Conservation (phyloP, 1,140 invertebrate species). For the Helicoverpa zea region DNA sequence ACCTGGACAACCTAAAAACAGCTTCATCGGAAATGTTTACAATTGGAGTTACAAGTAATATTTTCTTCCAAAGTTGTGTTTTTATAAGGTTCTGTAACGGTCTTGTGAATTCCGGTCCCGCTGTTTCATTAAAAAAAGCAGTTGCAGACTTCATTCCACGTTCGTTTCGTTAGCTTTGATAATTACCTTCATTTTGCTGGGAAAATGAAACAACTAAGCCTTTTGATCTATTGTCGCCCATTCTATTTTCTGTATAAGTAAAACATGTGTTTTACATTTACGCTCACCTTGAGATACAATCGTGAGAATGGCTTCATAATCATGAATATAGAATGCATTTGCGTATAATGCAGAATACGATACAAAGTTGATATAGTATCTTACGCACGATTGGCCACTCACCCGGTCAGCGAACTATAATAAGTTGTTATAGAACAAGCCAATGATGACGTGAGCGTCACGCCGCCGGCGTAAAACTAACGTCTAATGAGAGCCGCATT, state of each 20-base stretch:
- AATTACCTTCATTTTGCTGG: conserved; percentile 58
- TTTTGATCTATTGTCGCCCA: conserved; percentile 21
- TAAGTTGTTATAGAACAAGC: conserved; percentile 32
- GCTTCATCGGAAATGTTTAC: background rate
- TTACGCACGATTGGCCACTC: conserved; percentile 28
- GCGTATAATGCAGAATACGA: conserved; percentile 16
- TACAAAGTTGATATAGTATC: conserved; percentile 22
- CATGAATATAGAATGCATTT: conserved; percentile 23
- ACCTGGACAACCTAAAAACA: background rate
- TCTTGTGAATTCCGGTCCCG: conserved; percentile 38
- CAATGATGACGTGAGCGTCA: conserved; percentile 42
- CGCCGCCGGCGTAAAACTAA: conserved; percentile 34
- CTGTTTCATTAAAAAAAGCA: conserved; percentile 45
- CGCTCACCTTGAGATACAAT: conserved; percentile 47
- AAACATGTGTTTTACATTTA: conserved; percentile 38
- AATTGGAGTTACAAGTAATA: background rate
- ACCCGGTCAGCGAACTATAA: conserved; percentile 36
- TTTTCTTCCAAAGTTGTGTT: conserved; percentile 10
- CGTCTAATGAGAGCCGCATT: conserved; percentile 52
- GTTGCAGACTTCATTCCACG: conserved; percentile 30
- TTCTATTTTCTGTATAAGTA: conserved; percentile 3
- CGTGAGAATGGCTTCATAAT: conserved; percentile 37
- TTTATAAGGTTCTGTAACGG: conserved; percentile 42
- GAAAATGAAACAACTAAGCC: conserved; percentile 47
- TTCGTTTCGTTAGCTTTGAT: conserved; percentile 51